Conservation (phyloP, 2,888 invertebrate species). For the Drosophila imparisetae region DNA sequence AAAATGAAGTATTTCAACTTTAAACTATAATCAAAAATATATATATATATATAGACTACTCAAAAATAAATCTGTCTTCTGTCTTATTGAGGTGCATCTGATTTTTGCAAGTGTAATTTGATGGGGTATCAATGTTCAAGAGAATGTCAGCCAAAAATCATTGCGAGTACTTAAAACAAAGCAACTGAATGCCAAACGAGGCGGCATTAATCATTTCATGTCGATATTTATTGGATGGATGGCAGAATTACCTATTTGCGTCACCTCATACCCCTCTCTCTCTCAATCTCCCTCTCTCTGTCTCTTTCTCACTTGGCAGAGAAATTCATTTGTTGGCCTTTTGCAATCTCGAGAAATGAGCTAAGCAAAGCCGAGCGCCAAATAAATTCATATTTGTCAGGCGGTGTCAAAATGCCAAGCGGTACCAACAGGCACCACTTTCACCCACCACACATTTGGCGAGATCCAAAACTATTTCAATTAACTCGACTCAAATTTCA, state of each 20-base stretch:
- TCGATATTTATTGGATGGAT: slow-evolving; percentile 37
- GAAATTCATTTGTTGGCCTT: slow-evolving; percentile 20
- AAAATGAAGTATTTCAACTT: accelerated
- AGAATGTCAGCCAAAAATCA: slow-evolving; percentile 43
- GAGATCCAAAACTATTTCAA: slow-evolving; percentile 48
- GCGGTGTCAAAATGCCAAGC: slow-evolving; percentile 67
- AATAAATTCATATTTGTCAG: slow-evolving; percentile 64
- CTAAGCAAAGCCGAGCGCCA: slow-evolving; percentile 38
- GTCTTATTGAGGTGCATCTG: not conserved
- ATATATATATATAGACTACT: not conserved
- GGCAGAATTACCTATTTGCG: slow-evolving; percentile 35
- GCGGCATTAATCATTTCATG: slow-evolving; percentile 61
- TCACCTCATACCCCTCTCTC: slow-evolving; percentile 4
- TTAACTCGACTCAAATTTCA: slow-evolving; percentile 28
- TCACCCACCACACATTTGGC: slow-evolving; percentile 4
- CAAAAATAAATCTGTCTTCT: not conserved
- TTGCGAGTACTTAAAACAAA: slow-evolving; percentile 61
- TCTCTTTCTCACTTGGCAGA: slow-evolving; percentile 24
- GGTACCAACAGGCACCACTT: slow-evolving; percentile 54
- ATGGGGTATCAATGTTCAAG: slow-evolving; percentile 4
- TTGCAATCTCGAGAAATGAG: slow-evolving; percentile 56
- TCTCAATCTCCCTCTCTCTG: not conserved
- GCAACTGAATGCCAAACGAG: slow-evolving; percentile 28
- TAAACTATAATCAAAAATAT: not conserved
- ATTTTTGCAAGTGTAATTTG: not conserved